Percentiles rank a stretch among this genome's conserved stretches.
Conservation (phyloP, 1,140 invertebrate genomes). For the Drosophila ohnishii region DNA sequence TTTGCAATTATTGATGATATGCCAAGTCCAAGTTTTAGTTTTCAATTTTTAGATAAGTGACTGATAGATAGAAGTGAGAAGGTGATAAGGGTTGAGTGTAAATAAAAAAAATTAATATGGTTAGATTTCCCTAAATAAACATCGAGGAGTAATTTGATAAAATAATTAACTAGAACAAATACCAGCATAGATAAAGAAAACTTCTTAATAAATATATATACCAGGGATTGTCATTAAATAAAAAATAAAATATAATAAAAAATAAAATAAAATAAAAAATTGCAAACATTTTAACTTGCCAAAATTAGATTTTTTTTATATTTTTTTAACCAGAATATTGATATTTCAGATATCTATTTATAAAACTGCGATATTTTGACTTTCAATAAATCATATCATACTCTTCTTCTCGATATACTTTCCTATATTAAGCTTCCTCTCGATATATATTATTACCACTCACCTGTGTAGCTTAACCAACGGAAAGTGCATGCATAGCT, state of each 20-base stretch:
- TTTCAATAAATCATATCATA: not conserved
- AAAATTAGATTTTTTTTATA: too few species aligned
- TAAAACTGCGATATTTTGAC: not conserved
- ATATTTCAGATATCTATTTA: not conserved
- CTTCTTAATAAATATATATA: not conserved
- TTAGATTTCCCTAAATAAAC: not conserved
- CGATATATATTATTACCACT: slow-evolving; percentile 51
- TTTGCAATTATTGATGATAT: slow-evolving; percentile 13
- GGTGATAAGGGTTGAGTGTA: not conserved
- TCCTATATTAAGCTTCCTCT: not conserved
- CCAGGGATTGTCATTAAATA: not conserved
- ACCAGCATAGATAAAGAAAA: not conserved
- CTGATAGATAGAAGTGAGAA: slow-evolving; percentile 18
- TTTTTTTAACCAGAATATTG: too few species aligned
- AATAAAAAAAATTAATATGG: not conserved
- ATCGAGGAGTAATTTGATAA: not conserved
- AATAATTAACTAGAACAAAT: not conserved
- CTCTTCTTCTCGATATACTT: not conserved
- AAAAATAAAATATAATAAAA: too few species aligned
- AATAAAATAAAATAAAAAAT: too few species aligned
- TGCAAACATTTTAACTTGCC: too few species aligned
- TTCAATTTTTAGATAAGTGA: slow-evolving; percentile 22
- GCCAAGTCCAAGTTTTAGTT: slow-evolving; percentile 1
- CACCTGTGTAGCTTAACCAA: slow-evolving; percentile 93
- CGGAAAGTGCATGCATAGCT: slow-evolving; percentile 96